Conservation (phyloP, 2,797 vertebrate genomes). For the Sebastes kiyomatsui region DNA sequence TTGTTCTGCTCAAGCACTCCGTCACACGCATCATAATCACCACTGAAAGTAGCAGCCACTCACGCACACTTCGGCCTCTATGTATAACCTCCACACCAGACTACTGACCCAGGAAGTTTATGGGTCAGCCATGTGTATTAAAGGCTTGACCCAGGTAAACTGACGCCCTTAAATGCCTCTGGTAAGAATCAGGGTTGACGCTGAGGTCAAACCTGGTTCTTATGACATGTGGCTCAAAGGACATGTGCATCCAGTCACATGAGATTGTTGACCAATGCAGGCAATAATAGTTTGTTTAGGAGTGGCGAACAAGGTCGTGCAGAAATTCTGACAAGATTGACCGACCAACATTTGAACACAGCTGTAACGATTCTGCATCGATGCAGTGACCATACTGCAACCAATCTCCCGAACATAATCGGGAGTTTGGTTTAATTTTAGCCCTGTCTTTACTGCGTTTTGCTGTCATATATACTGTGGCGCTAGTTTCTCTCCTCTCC, state of each 20-base stretch:
- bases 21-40: neutral
- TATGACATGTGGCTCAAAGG: neutral
- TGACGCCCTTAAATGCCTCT: neutral
- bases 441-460: neutral
- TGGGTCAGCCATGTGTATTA: neutral
- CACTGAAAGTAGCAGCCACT: neutral
- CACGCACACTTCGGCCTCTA: neutral
- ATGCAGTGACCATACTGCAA: too few relatives aligned
- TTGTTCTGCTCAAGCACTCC: constrained; percentile 36
- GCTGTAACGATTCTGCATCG: neutral
- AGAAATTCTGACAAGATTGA: neutral
- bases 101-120: neutral
- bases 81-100: neutral
- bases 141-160: neutral
- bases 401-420: neutral
- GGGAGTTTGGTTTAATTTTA: neutral
- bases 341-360: neutral
- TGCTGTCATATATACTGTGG: neutral
- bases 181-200: neutral
- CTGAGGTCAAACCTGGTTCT: neutral
- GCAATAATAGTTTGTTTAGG: accelerated
- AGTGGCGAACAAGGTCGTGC: neutral
- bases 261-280: neutral
- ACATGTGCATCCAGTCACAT: neutral
- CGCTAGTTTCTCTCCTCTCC: too few relatives aligned